Percentiles rank a stretch among this genome's conserved stretches.
Evolutionary conservation across 2,888 invertebrate species (phyloP).

Genomic region (Gastracanthus pulcherrimus): DNA sequence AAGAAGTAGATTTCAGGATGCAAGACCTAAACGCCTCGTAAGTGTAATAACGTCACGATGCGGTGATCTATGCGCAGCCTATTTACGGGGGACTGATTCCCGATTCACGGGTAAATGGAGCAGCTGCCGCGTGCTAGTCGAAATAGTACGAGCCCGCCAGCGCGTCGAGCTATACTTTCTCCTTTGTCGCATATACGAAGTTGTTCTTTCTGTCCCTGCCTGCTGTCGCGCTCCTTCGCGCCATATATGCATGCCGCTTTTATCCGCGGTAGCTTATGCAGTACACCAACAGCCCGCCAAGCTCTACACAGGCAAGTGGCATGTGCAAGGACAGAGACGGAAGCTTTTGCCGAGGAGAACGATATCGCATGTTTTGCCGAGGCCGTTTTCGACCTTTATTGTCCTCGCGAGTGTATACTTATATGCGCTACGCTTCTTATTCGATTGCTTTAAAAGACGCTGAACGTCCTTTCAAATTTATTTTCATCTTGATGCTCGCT

Average conservation of each 20-base stretch:
- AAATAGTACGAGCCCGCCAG: not conserved
- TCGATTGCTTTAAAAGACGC: conserved; percentile 16
- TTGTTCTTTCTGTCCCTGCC: not conserved
- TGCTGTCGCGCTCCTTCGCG: not conserved
- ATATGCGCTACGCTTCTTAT: not conserved
- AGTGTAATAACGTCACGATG: not conserved
- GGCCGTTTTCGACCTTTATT: conserved; percentile 34
- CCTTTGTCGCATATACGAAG: not conserved
- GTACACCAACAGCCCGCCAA: not conserved
- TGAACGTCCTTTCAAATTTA: conserved; percentile 6
- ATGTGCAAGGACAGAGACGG: not conserved
- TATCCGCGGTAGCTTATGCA: conserved; percentile 29
- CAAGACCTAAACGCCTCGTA: not conserved
- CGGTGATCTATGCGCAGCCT: not conserved
- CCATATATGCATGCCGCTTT: not conserved
- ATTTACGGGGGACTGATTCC: conserved; percentile 18
- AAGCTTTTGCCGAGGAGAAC: not conserved
- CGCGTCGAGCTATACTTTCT: not conserved
- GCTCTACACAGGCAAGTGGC: not conserved
- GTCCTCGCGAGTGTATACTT: conserved; percentile 13
- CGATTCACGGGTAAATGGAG: conserved; percentile 31
- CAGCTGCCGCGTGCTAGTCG: not conserved
- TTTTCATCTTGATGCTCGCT: not conserved
- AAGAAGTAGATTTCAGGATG: too few species aligned
- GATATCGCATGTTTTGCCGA: not conserved